Evolutionary conservation across 2,113 vertebrate species (phyloP).

Genomic region (Tinamus guttatus): DNA sequence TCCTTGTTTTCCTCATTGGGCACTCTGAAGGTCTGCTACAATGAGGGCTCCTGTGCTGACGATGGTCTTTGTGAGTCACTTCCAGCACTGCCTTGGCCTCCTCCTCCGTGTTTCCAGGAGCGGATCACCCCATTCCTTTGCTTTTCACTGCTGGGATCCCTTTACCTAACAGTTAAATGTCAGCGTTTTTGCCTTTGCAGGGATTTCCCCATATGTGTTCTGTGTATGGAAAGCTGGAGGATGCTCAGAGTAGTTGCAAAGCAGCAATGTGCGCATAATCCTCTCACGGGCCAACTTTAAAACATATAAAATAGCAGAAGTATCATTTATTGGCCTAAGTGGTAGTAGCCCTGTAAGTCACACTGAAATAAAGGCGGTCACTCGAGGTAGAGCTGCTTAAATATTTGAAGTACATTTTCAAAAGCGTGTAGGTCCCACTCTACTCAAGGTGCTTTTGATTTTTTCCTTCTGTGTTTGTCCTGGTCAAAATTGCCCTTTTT

Average conservation of each 20-base stretch:
- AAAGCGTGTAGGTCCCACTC: not conserved
- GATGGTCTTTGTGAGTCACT: not conserved
- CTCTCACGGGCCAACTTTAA: not conserved
- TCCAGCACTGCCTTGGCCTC: not conserved
- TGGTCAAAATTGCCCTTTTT: conserved; percentile 44
- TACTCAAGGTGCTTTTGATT: not conserved
- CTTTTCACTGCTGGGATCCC: not conserved
- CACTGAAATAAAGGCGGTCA: not conserved
- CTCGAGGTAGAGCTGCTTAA: not conserved
- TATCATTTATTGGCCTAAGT: not conserved
- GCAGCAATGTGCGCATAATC: not conserved
- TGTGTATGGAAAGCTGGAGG: not conserved
- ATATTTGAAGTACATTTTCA: conserved; percentile 1
- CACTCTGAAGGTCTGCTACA: not conserved
- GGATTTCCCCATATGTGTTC: not conserved
- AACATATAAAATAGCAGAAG: not conserved
- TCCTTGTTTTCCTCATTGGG: not conserved
- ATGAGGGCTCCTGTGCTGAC: not conserved
- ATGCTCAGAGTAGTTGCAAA: not conserved
- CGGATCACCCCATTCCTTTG: not conserved
- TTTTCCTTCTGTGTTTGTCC: conserved; percentile 8
- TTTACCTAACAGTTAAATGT: not conserved
- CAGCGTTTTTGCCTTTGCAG: not conserved
- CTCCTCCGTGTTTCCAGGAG: not conserved
- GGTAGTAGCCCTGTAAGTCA: not conserved